A percentile compares a stretch with the other conserved stretches of the same genome.
phyloP scores from a whole-genome alignment of 2,113 vertebrate genomes.

The Gadus macrocephalus region DNA sequence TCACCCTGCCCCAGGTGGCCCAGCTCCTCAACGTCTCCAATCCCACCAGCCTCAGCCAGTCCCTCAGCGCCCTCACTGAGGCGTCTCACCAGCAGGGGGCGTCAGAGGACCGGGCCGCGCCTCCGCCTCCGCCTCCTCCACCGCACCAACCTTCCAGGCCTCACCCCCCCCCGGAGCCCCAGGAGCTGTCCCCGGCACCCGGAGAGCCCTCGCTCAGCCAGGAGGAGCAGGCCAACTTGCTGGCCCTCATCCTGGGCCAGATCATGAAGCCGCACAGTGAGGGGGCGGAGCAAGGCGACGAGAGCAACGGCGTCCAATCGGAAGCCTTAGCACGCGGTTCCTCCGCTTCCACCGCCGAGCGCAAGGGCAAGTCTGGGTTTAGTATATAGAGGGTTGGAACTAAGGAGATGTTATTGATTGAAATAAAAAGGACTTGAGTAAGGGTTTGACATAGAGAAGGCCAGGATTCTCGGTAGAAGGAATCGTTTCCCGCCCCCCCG shows the following conservation, averaged over 20 bases:
- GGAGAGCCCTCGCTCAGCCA: slow-evolving; percentile 71
- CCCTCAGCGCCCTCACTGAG: slow-evolving; percentile 84
- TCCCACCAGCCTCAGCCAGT: slow-evolving; percentile 87
- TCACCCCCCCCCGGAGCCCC: slow-evolving; percentile 66
- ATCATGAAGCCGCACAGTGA: slow-evolving; percentile 89
- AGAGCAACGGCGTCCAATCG: slow-evolving; percentile 86
- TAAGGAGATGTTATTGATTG: too few species aligned
- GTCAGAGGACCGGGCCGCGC: slow-evolving; percentile 60
- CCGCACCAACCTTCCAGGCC: slow-evolving; percentile 53
- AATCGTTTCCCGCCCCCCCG: too few species aligned
- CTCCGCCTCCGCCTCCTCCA: slow-evolving; percentile 29
- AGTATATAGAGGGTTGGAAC: slow-evolving; percentile 63
- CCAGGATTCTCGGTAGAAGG: too few species aligned
- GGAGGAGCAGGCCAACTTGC: slow-evolving; percentile 88
- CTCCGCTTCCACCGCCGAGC: slow-evolving; percentile 70
- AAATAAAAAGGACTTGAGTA: too few species aligned
- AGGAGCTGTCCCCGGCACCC: slow-evolving; percentile 62
- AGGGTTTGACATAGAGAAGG: too few species aligned
- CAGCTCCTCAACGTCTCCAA: slow-evolving; percentile 89
- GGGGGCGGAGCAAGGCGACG: slow-evolving; percentile 76
- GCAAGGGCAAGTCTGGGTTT: slow-evolving; percentile 79
- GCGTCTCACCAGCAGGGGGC: slow-evolving; percentile 78
- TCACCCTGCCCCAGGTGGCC: slow-evolving; percentile 89
- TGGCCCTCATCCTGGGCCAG: slow-evolving; percentile 91
- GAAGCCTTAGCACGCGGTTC: slow-evolving; percentile 73